These are phyloP conservation scores for Aramus guarauna DNA, from an alignment of 2,113 vertebrate genomes.

Conservation along the genomic window DNA sequence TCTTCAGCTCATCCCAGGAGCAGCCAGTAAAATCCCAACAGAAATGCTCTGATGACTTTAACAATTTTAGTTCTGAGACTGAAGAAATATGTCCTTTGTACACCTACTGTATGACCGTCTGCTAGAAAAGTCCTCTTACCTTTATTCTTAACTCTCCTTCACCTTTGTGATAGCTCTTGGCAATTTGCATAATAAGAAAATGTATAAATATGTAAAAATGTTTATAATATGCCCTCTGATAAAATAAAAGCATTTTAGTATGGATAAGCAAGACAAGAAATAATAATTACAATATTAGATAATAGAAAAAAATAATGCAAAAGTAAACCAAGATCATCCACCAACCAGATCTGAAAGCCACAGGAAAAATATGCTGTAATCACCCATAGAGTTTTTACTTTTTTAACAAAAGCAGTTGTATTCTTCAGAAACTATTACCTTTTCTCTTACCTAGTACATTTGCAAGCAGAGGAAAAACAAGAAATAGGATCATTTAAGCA, in stretches of 20 bases:
- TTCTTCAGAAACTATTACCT: not conserved
- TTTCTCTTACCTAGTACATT: not conserved
- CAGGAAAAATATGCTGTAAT: not conserved
- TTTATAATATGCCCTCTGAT: slow-evolving; percentile 61
- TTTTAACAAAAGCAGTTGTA: not conserved
- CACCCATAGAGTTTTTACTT: not conserved
- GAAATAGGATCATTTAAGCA: not conserved
- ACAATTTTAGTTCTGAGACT: slow-evolving; percentile 7
- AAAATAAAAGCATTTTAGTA: slow-evolving; percentile 57
- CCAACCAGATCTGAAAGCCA: not conserved
- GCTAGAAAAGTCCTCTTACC: slow-evolving; percentile 24
- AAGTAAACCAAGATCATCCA: not conserved
- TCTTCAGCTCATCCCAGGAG: not conserved
- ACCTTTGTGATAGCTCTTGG: slow-evolving; percentile 44
- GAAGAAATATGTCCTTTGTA: slow-evolving; percentile 1
- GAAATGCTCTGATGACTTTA: not conserved
- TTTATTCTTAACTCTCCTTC: slow-evolving; percentile 60
- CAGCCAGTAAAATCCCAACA: not conserved
- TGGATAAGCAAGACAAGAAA: slow-evolving; percentile 37
- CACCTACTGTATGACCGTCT: not conserved
- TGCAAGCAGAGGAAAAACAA: not conserved
- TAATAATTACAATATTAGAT: slow-evolving; percentile 38
- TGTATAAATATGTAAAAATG: slow-evolving; percentile 68
- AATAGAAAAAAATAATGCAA: not conserved
- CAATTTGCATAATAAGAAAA: slow-evolving; percentile 65